Percentiles rank a stretch among this genome's conserved stretches.
phyloP scores from a whole-genome alignment of 2,113 vertebrate species.

The Emydocephalus ijimae region DNA sequence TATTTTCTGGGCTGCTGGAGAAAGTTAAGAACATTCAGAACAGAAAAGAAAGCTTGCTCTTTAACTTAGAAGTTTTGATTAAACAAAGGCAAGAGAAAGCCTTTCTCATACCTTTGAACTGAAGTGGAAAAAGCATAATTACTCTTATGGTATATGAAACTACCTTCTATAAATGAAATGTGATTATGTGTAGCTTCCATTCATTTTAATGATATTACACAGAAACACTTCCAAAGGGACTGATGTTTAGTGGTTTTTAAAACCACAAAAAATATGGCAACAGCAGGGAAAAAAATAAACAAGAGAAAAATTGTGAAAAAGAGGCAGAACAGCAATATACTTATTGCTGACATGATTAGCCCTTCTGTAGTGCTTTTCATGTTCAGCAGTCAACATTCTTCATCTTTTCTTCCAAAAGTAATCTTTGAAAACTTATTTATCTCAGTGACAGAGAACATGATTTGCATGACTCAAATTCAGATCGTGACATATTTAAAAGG shows the following conservation, averaged over 20 bases:
- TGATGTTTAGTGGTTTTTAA: not conserved
- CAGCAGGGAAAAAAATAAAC: not conserved
- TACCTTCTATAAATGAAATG: not conserved
- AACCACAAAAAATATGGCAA: not conserved
- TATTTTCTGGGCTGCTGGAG: conserved; percentile 39
- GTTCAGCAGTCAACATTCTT: not conserved
- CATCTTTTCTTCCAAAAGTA: not conserved
- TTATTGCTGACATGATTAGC: not conserved
- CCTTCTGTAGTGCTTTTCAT: not conserved
- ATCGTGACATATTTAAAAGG: not conserved
- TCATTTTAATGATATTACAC: not conserved
- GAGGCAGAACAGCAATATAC: not conserved
- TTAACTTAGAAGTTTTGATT: conserved; percentile 49
- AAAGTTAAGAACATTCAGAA: conserved; percentile 28
- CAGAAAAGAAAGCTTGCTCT: conserved; percentile 39
- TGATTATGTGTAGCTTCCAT: not conserved
- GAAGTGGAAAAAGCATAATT: not conserved
- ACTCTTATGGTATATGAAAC: not conserved
- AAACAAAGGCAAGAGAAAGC: conserved; percentile 29
- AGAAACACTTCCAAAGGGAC: not conserved
- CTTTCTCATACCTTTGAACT: not conserved
- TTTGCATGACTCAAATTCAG: not conserved
- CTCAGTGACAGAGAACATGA: not conserved
- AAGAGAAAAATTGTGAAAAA: not conserved
- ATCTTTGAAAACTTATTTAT: not conserved